These are phyloP conservation scores for Formicarius rufipectus DNA, from an alignment of 2,113 vertebrate genomes.

Conservation along the genomic window DNA sequence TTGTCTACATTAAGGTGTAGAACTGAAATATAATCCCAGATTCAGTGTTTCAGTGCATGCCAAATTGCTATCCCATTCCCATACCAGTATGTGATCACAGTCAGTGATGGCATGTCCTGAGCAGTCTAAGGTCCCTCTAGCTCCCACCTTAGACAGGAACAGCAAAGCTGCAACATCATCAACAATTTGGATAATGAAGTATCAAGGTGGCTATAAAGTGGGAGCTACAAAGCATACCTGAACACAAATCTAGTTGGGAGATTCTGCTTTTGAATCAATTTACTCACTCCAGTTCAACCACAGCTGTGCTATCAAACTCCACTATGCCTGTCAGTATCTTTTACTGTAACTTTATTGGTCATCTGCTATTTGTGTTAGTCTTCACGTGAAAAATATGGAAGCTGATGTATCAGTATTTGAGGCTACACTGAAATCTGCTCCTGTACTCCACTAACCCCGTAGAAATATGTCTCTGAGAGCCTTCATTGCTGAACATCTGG, in stretches of 20 bases:
- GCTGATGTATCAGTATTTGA: not conserved
- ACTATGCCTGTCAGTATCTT: not conserved
- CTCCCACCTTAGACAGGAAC: accelerated
- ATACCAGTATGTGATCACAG: not conserved
- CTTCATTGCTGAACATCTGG: not conserved
- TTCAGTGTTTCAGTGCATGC: not conserved
- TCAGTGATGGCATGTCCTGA: too few species aligned
- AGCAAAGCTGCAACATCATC: not conserved
- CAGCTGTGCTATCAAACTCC: not conserved
- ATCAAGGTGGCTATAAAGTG: not conserved
- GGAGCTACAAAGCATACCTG: not conserved
- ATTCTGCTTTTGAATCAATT: not conserved
- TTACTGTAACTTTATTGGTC: not conserved
- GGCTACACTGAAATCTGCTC: not conserved
- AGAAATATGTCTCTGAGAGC: not conserved
- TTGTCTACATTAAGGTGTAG: not conserved
- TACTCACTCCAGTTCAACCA: not conserved
- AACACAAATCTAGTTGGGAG: not conserved
- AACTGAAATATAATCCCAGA: not conserved
- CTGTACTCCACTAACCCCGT: not conserved
- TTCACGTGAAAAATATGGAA: not conserved
- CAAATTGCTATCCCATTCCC: not conserved
- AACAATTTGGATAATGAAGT: not conserved
- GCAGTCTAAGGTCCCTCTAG: not conserved
- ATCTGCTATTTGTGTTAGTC: not conserved